These are phyloP conservation scores for Idaea dimidiata DNA, from an alignment of 2,888 invertebrate species.

Conservation along the genomic window DNA sequence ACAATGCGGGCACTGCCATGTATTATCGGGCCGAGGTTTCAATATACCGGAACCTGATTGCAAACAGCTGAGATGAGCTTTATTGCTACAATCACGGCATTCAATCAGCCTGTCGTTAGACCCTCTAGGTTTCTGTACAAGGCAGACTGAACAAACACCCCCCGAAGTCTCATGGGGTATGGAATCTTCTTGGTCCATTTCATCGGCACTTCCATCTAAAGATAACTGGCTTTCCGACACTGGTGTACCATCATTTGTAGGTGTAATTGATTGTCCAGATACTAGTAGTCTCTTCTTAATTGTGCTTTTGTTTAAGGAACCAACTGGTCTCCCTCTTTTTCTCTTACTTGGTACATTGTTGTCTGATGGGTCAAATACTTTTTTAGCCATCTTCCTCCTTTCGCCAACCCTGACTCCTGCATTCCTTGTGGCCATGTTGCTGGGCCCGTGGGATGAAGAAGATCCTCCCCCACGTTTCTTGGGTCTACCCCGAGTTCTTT, in stretches of 20 bases:
- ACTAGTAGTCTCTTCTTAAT: conserved; percentile 74
- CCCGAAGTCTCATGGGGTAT: conserved; percentile 72
- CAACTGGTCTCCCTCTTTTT: conserved; percentile 85
- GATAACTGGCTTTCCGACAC: conserved; percentile 66
- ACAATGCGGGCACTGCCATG: conserved; percentile 95
- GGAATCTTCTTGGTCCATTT: conserved; percentile 65
- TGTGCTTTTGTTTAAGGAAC: conserved; percentile 82
- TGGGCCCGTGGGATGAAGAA: conserved; percentile 45
- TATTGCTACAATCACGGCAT: conserved; percentile 87
- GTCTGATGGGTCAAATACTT: conserved; percentile 93
- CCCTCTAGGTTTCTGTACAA: conserved; percentile 79
- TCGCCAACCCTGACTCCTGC: conserved; percentile 80
- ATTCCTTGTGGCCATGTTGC: conserved; percentile 50
- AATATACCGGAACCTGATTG: conserved; percentile 84
- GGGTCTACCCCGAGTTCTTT: conserved; percentile 69
- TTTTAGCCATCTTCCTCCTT: conserved; percentile 87
- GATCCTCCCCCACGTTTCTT: conserved; percentile 61
- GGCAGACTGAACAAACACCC: conserved; percentile 83
- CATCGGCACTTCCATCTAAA: conserved; percentile 70
- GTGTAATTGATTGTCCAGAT: conserved; percentile 36
- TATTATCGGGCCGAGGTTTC: conserved; percentile 83
- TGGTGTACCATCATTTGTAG: conserved; percentile 59
- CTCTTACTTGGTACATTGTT: conserved; percentile 87
- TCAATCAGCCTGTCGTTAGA: conserved; percentile 83
- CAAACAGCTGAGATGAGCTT: conserved; percentile 86